A percentile compares a stretch with the other conserved stretches of the same genome.
phyloP scores from a whole-genome alignment of 2,113 vertebrate genomes.

The Gorilla gorilla region DNA sequence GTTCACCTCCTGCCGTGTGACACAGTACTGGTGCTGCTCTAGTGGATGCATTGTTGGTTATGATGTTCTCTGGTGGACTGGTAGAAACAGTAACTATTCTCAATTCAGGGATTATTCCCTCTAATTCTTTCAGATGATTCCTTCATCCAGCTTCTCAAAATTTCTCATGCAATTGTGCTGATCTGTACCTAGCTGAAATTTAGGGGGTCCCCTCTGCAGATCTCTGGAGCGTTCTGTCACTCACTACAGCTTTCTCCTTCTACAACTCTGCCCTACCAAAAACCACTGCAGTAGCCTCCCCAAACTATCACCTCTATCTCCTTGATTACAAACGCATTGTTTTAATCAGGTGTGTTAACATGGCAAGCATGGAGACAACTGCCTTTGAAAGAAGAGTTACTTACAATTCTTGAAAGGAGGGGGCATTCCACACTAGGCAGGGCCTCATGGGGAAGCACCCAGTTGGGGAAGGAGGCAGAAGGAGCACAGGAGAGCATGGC shows the following conservation, averaged over 20 bases:
- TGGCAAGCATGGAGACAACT: background rate
- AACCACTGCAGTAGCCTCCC: background rate
- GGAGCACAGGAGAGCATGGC: background rate
- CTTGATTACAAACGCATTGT: background rate
- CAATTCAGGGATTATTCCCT: background rate
- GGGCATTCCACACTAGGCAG: background rate
- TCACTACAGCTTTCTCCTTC: background rate
- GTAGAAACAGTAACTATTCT: background rate
- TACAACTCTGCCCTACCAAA: background rate
- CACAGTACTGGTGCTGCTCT: too few relatives aligned
- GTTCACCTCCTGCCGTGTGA: too few relatives aligned
- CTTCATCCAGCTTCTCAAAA: background rate
- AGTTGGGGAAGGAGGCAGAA: background rate
- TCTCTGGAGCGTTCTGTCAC: background rate
- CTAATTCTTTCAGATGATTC: background rate
- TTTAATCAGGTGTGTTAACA: background rate
- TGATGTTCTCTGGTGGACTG: background rate
- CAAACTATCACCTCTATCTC: background rate
- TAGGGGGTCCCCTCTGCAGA: background rate
- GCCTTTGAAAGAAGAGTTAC: background rate
- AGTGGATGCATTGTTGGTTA: background rate
- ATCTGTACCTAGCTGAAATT: background rate
- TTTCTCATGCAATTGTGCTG: background rate
- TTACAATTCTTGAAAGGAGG: background rate
- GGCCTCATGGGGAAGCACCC: background rate